A percentile compares a stretch with the other conserved stretches of the same genome.
These are phyloP conservation scores for Calameuta pallipes DNA, from an alignment of 2,888 invertebrate species.

Conservation along the genomic window DNA sequence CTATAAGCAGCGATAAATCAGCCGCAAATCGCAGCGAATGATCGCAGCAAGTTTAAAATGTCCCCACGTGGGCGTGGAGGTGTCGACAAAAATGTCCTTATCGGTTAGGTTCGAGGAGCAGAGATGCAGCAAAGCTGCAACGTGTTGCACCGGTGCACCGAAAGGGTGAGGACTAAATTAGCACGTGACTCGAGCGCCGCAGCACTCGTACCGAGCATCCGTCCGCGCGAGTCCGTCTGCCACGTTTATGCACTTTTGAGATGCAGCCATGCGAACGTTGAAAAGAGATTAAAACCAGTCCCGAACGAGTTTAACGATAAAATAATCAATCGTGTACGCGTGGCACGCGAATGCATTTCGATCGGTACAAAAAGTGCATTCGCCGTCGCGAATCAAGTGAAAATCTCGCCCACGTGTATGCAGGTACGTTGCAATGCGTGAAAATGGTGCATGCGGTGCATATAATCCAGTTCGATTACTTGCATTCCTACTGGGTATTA, in stretches of 20 bases:
- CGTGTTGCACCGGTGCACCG: not conserved
- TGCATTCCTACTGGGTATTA: not conserved
- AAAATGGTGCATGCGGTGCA: not conserved
- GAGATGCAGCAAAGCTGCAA: not conserved
- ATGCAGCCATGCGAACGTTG: not conserved
- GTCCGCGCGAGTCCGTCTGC: not conserved
- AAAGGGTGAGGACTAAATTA: not conserved
- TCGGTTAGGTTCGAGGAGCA: not conserved
- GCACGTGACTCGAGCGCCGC: not conserved
- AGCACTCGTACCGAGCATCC: not conserved
- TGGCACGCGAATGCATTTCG: not conserved
- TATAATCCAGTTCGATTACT: not conserved
- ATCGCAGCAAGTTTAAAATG: constrained; percentile 21
- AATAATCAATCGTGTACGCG: not conserved
- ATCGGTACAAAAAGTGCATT: not conserved
- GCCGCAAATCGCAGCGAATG: constrained; percentile 36
- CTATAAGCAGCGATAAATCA: constrained; percentile 36
- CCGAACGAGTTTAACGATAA: not conserved
- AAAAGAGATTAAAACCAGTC: not conserved
- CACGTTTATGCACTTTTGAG: not conserved
- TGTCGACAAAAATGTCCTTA: not conserved
- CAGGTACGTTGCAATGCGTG: not conserved
- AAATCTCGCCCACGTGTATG: constrained; percentile 25
- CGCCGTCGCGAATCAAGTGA: constrained; percentile 26
- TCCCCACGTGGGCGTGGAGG: not conserved